Percentiles rank a stretch among this genome's conserved stretches.
Conservation (phyloP, 2,888 invertebrate genomes). For the Tillus elongatus region DNA sequence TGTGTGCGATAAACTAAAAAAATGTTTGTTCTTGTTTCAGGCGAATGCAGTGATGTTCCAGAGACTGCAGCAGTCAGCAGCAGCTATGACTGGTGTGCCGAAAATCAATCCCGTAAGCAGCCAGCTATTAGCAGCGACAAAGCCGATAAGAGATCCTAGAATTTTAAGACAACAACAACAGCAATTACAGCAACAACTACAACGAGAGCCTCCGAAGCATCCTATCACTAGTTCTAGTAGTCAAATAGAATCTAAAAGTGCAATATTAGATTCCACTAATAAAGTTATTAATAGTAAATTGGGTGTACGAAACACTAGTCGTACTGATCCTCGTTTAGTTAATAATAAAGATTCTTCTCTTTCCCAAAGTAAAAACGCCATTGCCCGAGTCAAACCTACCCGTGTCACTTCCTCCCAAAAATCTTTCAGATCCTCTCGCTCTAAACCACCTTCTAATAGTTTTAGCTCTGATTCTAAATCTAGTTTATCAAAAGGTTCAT, state of each 20-base stretch:
- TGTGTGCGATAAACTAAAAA: no score
- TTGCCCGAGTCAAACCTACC: conserved; percentile 7
- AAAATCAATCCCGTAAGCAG: conserved; percentile 49
- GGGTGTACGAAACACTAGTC: conserved; percentile 35
- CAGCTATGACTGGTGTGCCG: no score
- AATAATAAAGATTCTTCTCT: conserved; percentile 36
- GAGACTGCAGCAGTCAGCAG: no score
- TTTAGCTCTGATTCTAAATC: conserved; percentile 24
- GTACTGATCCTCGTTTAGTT: conserved; percentile 40
- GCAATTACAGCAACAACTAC: conserved; percentile 21
- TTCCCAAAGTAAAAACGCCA: conserved; percentile 22
- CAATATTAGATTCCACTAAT: conserved; percentile 36
- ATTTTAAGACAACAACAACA: conserved; percentile 31
- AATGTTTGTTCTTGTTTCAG: no score
- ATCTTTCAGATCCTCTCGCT: no score
- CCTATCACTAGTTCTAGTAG: conserved; percentile 26
- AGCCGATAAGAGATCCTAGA: conserved; percentile 39
- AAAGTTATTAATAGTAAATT: conserved; percentile 41
- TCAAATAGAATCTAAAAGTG: conserved; percentile 34
- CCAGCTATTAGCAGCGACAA: conserved; percentile 32
- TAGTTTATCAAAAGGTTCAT: conserved; percentile 24
- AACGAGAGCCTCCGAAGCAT: conserved; percentile 16
- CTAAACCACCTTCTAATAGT: conserved; percentile 22
- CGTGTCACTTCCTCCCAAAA: conserved; percentile 10
- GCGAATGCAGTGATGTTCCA: no score